Conservation (phyloP, 2,888 invertebrate species). For the Anoncus sp. region DNA sequence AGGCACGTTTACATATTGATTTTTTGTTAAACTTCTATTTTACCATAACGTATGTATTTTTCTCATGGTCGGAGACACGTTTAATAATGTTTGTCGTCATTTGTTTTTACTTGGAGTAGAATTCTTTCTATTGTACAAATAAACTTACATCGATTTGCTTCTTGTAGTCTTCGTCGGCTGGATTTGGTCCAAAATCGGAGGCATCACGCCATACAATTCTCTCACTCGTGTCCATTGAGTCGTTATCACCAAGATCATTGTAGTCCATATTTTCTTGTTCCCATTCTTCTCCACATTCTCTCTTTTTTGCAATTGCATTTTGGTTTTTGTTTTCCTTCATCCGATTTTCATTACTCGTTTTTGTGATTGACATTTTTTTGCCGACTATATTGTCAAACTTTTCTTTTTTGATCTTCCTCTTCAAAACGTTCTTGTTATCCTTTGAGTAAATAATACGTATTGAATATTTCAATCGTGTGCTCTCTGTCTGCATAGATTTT, state of each 20-base stretch:
- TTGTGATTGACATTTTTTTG: slow-evolving; percentile 25
- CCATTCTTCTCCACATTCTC: slow-evolving; percentile 22
- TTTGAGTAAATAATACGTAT: slow-evolving; percentile 24
- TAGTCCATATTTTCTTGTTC: slow-evolving; percentile 22
- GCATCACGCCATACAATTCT: slow-evolving; percentile 24
- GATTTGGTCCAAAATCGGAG: slow-evolving; percentile 24
- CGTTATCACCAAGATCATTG: slow-evolving; percentile 25
- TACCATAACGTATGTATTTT: slow-evolving; percentile 22
- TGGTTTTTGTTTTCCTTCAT: slow-evolving; percentile 17
- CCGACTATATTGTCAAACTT: slow-evolving; percentile 17
- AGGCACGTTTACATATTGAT: slow-evolving; percentile 5
- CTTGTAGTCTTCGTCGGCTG: slow-evolving; percentile 16
- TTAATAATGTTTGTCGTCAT: slow-evolving; percentile 20
- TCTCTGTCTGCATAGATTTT: slow-evolving; percentile 24
- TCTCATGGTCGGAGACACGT: slow-evolving; percentile 26
- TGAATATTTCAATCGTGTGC: slow-evolving; percentile 21
- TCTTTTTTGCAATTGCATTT: slow-evolving; percentile 26
- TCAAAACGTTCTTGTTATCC: slow-evolving; percentile 24
- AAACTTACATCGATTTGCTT: slow-evolving; percentile 28
- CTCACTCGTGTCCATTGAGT: slow-evolving; percentile 27
- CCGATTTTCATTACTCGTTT: slow-evolving; percentile 29
- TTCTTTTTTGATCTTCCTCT: slow-evolving; percentile 23
- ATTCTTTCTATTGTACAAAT: slow-evolving; percentile 33
- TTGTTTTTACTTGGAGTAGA: slow-evolving; percentile 23
- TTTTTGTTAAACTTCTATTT: slow-evolving; percentile 19